Evolutionary conservation across 1,140 invertebrate species (phyloP), one percentile per base, ranked within the genome.

Genomic region (Aporrectodea caliginosa): DNA sequence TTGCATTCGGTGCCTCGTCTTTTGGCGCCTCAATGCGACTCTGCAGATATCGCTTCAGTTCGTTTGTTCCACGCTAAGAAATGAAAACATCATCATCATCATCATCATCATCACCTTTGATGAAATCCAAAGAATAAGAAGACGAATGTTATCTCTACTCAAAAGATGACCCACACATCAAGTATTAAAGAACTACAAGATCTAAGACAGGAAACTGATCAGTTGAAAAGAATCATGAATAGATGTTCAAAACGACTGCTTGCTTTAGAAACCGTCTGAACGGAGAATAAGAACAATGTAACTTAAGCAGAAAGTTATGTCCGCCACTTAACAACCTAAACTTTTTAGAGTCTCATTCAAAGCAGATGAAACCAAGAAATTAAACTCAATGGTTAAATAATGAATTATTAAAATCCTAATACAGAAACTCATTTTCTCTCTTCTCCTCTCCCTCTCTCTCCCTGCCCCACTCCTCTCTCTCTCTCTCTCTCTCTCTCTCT

Each of bases 41-140:
- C 0, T 92, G 88, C 34, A 97, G 88, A 85, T 93, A 93, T 84
- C 93, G 93, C 82, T 96, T 90, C 82, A 97, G 91, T 78, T 93
- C 90, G 58, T 91, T 88, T 0, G 94, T 95, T 6, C 95, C 95
- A 78, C 93, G 92, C 86, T 89, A 79, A 72, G 84, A 82, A 34
- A 79, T 79, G 69, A 75, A 70, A 73, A n/a, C n/a, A n/a, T n/a
- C n/a, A n/a, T n/a, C n/a, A n/a, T 69, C 16, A 2, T 34, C n/a
- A 68, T 69, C 68, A n/a, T 2, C 22, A 12, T n/a, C 12, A 12
- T 27, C 12, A 2, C 6, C 34, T 75, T n/a, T 33, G 34, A 2
- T 31, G 27, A 75, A 2, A 14, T 27, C 14, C 1, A 6, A 6
- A 0, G 6, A 71, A 22, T 30, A 71, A 14, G 29, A 14, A 71